Percentiles rank a stretch among this genome's conserved stretches.
phyloP scores from a whole-genome alignment of 2,888 invertebrate genomes.

The Dyspetes luteomarginatus region DNA sequence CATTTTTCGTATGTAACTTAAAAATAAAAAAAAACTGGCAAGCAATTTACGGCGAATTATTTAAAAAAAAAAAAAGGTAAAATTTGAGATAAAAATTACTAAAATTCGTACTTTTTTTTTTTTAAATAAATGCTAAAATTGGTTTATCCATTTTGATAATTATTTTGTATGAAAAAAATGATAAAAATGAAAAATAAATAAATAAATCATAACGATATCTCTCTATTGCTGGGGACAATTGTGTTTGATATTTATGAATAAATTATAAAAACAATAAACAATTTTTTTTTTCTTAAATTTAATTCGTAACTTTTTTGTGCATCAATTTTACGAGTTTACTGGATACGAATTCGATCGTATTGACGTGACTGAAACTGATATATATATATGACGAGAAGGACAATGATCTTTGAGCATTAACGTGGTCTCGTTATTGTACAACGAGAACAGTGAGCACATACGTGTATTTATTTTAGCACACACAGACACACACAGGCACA shows the following conservation, averaged over 20 bases:
- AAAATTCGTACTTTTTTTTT: too few species aligned
- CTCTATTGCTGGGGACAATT: too few species aligned
- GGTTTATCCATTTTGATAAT: neutral
- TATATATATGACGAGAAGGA: conserved; percentile 63
- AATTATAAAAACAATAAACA: neutral
- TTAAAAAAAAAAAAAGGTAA: too few species aligned
- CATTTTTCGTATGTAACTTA: too few species aligned
- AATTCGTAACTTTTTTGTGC: neutral
- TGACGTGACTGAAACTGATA: too few species aligned
- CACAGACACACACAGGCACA: neutral
- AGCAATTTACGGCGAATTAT: too few species aligned
- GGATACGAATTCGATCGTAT: too few species aligned
- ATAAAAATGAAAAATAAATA: too few species aligned
- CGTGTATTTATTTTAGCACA: neutral
- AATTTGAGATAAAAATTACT: too few species aligned
- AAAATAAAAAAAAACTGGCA: too few species aligned
- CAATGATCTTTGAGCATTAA: conserved; percentile 73
- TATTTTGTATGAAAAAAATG: neutral
- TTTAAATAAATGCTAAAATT: neutral
- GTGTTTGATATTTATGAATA: too few species aligned
- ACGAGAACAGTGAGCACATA: conserved; percentile 43
- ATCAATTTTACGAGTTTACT: neutral
- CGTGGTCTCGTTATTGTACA: conserved; percentile 70
- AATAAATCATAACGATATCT: too few species aligned
- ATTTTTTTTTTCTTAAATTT: conserved; percentile 13